Base-by-base conservation (phyloP, 2,113 vertebrate species). In the Ameiurus melas region DNA sequence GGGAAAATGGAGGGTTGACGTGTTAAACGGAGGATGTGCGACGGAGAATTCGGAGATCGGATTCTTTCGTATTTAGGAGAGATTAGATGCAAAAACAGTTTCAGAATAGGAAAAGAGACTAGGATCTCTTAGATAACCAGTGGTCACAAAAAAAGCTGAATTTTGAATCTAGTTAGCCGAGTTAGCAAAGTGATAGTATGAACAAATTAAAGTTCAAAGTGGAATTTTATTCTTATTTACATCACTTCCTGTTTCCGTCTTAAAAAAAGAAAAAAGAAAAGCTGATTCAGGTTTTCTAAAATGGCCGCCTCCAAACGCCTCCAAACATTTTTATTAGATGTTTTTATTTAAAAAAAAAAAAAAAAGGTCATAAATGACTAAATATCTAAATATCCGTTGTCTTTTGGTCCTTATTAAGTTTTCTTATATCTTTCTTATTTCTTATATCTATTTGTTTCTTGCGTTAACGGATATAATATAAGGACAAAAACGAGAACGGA, bases 1-100 rank as follows among this genome's bases (percentile, higher is more conserved):
- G 82, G 39, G 62, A n/a, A 78, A 80, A 60, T 4, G 33, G 86
- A 68, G 78, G 70, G 27, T 43, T 51, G 47, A 53, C 82, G 78
- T 20, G 20, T 57, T 75, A 78, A 85, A 25, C 47, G 8, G 62
- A 27, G 60, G 64, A 30, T 10, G 83, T 43, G 39, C 13, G 2
- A 27, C 27, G 10, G 75, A 51, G 39, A 77, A 25, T 47, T 4
- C 4, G 7, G 33, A 71, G 33, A 71, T 47, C 25, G 71, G 71
- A 27, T 10, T 27, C 39, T 51, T 22, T 19, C 1, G 8, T 73
- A 36, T 43, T 73, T 19, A 39, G 17, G 70, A 39, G 70, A 73
- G 36, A 43, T 22, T 39, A 73, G 43, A 39, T 19, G 8, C 17
- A 10, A 10, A 12, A 73, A 39, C 36, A 17, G 20, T 71, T 71